These are phyloP conservation scores for Hestina assimilis DNA, from an alignment of 1,140 invertebrate species.

Conservation along the genomic window DNA sequence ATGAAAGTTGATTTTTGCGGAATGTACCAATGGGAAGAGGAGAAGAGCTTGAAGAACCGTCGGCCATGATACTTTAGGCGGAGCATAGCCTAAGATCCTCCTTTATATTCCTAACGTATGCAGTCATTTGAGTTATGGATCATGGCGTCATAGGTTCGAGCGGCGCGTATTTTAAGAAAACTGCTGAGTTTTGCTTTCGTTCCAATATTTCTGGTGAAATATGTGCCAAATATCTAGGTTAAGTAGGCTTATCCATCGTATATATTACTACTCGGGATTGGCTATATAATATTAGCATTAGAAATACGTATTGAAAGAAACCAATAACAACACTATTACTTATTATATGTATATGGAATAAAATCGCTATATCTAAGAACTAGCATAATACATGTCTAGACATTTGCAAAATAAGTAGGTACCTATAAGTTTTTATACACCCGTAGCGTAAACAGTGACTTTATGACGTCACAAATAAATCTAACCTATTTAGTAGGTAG, in stretches of 20 bases:
- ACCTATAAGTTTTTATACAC: too few relatives aligned
- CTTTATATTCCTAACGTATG: slow-evolving; percentile 76
- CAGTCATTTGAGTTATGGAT: slow-evolving; percentile 73
- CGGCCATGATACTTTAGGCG: slow-evolving; percentile 73
- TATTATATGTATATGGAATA: too few relatives aligned
- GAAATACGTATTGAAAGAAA: not conserved
- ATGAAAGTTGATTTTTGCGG: slow-evolving; percentile 41
- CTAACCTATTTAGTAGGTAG: not conserved
- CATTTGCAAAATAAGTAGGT: too few relatives aligned
- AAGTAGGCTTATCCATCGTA: slow-evolving; percentile 33
- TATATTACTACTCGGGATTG: not conserved
- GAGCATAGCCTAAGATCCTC: slow-evolving; percentile 59
- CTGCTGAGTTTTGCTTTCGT: slow-evolving; percentile 56
- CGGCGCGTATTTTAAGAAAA: slow-evolving; percentile 64
- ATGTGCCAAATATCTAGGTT: slow-evolving; percentile 28
- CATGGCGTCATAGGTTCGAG: slow-evolving; percentile 62
- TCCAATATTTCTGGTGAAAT: slow-evolving; percentile 52
- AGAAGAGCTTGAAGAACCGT: slow-evolving; percentile 40
- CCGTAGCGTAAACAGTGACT: too few relatives aligned
- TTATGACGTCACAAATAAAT: not conserved
- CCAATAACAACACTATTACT: too few relatives aligned
- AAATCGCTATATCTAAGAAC: too few relatives aligned
- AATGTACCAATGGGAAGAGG: slow-evolving; percentile 53
- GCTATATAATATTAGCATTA: not conserved
- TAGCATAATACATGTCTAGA: too few relatives aligned